Conservation (phyloP, 2,888 invertebrate genomes). For the Lypha dubia region DNA sequence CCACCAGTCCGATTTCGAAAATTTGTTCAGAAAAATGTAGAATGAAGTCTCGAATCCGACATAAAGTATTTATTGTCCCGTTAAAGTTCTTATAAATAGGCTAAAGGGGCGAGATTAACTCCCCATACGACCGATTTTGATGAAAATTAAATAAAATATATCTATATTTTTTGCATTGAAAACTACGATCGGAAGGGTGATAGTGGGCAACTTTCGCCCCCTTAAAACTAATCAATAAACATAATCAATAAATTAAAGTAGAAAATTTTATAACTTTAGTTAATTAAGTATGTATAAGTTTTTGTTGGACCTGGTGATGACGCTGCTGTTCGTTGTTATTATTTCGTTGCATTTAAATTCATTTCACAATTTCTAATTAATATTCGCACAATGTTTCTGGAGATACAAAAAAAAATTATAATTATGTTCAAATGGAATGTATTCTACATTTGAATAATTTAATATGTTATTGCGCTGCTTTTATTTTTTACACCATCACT, state of each 20-base stretch:
- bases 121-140: too few relatives aligned
- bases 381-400: conserved; percentile 55
- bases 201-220: too few relatives aligned
- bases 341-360: conserved; percentile 18
- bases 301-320: background rate
- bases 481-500: conserved; percentile 6
- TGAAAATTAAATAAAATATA: too few relatives aligned
- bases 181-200: too few relatives aligned
- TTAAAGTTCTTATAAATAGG: too few relatives aligned
- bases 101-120: too few relatives aligned
- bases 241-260: background rate
- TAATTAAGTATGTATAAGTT: background rate
- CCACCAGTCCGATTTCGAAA: too few relatives aligned
- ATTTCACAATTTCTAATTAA: conserved; percentile 57
- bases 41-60: too few relatives aligned
- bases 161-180: too few relatives aligned
- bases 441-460: conserved; percentile 45
- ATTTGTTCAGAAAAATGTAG: too few relatives aligned
- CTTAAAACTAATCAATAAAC: too few relatives aligned
- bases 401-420: conserved; percentile 54
- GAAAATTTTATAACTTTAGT: conserved; percentile 4
- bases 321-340: background rate
- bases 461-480: background rate
- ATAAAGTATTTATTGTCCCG: too few relatives aligned
- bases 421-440: conserved; percentile 62